Base-by-base conservation (phyloP, 2,888 invertebrate genomes). In the Beris chalybata region DNA sequence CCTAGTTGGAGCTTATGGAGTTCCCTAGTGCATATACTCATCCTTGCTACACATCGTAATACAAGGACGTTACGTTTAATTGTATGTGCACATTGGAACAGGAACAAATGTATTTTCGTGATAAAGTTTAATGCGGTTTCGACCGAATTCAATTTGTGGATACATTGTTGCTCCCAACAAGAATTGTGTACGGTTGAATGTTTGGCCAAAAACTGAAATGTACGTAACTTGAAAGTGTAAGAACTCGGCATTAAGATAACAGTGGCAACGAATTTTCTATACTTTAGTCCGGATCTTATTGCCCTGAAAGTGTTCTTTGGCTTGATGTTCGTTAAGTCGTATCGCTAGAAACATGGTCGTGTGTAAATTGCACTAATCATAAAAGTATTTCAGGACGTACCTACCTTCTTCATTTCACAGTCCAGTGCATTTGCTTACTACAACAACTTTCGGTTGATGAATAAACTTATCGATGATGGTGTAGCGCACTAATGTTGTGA, bases 101-200 rank as follows among this genome's bases (percentile, higher is more conserved):
- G 61, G 61, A 61, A 61, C 61, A 61, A 68, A 66, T 68, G 68
- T 66, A 66, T 57, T 66, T 64, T 64, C 64, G 31, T 64, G 64
- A 64, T 64, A 64, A 64, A 54, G 64, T 68, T 66, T 68, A 64
- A 68, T 66, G 64, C 53, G 58, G 66, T 66, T 68, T 68, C 50
- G 66, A 64, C 64, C 55, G 66, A 68, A 68, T 68, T 66, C 66
- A 68, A 68, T 68, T 66, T 68, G 61, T 61, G 61, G 61, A 61
- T 50, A 61, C 61, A 61, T 61, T 61, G 61, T 61, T 50, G 50
- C 52, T 61, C 52, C 38, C 61, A 61, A n/a, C 61, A 61, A 61
- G 50, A 50, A 61, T 61, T 61, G 61, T 61, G 50, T 50, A 38
- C 15, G 48, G 31, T 32, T n/a, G 48, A 47, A 38, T 52, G 52